These are phyloP conservation scores for Euphonia xanthogaster DNA, from an alignment of 2,797 vertebrate genomes.

Conservation along the genomic window DNA sequence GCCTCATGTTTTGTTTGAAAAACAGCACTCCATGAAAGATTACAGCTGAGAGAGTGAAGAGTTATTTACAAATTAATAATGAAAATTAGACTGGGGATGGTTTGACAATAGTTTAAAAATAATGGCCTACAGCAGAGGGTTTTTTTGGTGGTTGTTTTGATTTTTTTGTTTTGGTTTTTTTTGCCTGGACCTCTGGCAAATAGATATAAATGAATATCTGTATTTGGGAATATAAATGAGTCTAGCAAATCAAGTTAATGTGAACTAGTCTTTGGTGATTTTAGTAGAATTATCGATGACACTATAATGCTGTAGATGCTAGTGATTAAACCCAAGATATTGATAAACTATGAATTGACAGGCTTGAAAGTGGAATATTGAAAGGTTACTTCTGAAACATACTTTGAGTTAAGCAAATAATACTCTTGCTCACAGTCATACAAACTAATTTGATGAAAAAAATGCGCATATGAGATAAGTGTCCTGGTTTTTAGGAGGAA, in stretches of 20 bases:
- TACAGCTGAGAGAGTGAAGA: background rate
- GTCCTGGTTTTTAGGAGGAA: conserved; percentile 24
- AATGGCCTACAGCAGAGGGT: background rate
- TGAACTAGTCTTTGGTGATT: background rate
- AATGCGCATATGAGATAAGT: background rate
- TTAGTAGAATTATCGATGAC: background rate
- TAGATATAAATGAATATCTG: no score
- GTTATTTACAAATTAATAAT: background rate
- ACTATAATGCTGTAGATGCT: background rate
- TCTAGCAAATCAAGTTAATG: background rate
- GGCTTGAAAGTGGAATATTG: background rate
- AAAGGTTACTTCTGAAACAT: background rate
- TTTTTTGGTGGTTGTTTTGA: background rate
- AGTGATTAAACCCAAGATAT: background rate
- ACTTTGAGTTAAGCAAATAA: background rate
- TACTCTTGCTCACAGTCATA: background rate
- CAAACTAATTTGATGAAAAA: conserved; percentile 13
- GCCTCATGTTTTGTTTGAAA: background rate
- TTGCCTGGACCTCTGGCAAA: background rate
- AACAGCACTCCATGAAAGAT: background rate
- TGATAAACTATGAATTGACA: background rate
- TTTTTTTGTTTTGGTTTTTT: background rate
- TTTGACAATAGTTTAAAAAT: background rate
- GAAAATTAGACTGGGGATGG: background rate
- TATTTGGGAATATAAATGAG: background rate